Conservation (phyloP, 1,140 invertebrate genomes). For the Drosophila dunni region DNA sequence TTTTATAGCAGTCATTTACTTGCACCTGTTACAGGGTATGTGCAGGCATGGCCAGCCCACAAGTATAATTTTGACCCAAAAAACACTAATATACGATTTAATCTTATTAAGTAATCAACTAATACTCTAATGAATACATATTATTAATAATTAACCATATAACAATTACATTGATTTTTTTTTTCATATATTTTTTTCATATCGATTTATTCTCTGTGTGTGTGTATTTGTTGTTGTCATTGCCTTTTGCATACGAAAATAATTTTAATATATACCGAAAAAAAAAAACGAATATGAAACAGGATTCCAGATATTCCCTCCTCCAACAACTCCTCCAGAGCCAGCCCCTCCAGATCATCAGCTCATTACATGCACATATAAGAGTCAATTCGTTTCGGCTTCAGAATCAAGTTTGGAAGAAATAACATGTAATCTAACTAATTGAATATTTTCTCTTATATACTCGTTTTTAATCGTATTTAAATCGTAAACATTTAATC, state of each 20-base stretch:
- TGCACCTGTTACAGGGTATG: conserved; percentile 9
- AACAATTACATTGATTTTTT: conserved; percentile 67
- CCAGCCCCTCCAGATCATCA: conserved; percentile 92
- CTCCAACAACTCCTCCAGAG: conserved; percentile 92
- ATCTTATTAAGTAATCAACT: conserved; percentile 10
- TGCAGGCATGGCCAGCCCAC: not conserved
- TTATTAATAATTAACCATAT: conserved; percentile 76
- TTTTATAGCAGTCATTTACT: not conserved
- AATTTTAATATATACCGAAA: conserved; percentile 49
- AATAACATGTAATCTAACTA: conserved; percentile 86
- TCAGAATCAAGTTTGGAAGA: conserved; percentile 89
- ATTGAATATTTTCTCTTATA: conserved; percentile 79
- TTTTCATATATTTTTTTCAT: conserved; percentile 64
- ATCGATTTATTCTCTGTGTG: conserved; percentile 81
- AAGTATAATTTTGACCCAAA: not conserved
- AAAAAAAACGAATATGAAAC: conserved; percentile 53
- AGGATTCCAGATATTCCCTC: conserved; percentile 93
- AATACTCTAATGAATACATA: conserved; percentile 59
- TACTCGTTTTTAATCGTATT: conserved; percentile 66
- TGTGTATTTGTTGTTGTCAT: conserved; percentile 81
- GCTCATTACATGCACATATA: conserved; percentile 85
- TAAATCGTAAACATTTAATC: conserved; percentile 37
- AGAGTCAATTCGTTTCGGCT: conserved; percentile 86
- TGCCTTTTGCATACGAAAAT: conserved; percentile 74
- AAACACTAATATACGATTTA: conserved; percentile 16